Evolutionary conservation across 2,888 invertebrate genomes (phyloP), one percentile per base, ranked within the genome.

Genomic region (Heliconius ismenius): DNA sequence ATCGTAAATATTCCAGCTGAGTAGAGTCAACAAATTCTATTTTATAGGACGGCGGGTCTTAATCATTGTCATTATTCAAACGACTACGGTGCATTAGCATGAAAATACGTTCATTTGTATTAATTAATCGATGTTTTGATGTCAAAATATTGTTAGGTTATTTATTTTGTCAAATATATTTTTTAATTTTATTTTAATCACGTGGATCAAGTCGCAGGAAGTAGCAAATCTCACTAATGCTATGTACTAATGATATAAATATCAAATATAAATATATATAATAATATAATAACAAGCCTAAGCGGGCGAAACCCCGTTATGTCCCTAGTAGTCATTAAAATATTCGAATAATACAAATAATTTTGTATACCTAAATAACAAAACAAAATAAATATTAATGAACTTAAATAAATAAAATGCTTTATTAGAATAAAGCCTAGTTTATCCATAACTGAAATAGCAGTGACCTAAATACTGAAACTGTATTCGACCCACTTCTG

Each of bases 381-480:
- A 49, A 49, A 32, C 28, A 32, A 15, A 49, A 49, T 49, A 49
- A 11, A 39, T 39, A 39, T 39, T 39, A 39, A 39, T 49, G 49
- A 49, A 54, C 2, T 21, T 54, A 54, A 21, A 54, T 54, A 54
- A 54, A n/a, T 18, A 54, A 7, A 54, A n/a, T n/a, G 3, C 54
- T 28, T 13, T 39, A 24, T 65, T 10, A 49, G 26, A 49, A 54
- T 24, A 32, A 36, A 39, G 24, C 21, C 32, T 49, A 6, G 21
- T 63, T 24, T 70, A 64, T 75, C 70, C 64, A 64, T 70, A 64
- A 63, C 75, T 63, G 64, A 75, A 75, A 70, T 75, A 75, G 64
- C 75, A 54, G 54, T 70, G 75, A 70, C 70, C 75, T 75, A 63
- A 70, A 75, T 75, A 65, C n/a, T 65, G 65, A 39, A 63, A 32